Evolutionary conservation across 2,888 invertebrate species (phyloP).

Genomic region (Tubulanus polymorphus): DNA sequence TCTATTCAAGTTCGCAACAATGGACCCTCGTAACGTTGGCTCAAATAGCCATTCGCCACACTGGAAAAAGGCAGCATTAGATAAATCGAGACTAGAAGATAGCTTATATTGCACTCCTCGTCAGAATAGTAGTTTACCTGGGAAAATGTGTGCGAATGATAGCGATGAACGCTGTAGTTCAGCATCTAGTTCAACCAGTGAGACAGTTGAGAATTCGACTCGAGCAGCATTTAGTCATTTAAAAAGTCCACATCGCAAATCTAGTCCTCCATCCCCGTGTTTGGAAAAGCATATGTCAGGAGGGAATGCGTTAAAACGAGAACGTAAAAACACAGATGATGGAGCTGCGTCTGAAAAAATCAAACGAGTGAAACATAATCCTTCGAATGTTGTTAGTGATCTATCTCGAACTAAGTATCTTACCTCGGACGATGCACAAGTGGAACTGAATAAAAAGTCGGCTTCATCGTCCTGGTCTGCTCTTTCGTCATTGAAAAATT

Average conservation of each 20-base stretch:
- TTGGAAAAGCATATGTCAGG: background rate
- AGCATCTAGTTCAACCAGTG: no score
- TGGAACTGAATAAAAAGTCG: no score
- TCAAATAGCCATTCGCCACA: background rate
- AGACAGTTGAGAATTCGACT: background rate
- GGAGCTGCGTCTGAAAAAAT: background rate
- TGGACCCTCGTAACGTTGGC: background rate
- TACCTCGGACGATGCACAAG: no score
- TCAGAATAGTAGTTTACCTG: background rate
- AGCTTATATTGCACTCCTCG: background rate
- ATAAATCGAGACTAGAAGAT: background rate
- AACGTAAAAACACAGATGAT: background rate
- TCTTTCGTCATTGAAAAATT: slow-evolving; percentile 44
- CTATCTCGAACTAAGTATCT: no score
- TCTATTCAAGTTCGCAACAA: background rate
- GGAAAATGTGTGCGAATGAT: background rate
- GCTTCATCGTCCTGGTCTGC: no score
- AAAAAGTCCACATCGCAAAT: background rate
- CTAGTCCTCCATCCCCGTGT: background rate
- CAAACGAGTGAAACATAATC: background rate
- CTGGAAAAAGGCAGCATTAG: background rate
- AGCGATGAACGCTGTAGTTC: no score
- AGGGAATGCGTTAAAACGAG: background rate
- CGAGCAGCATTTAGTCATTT: no score
- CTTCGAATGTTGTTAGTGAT: background rate